Evolutionary conservation across 2,113 vertebrate genomes (phyloP), one percentile per base, ranked within the genome.

Genomic region (Upupa epops): DNA sequence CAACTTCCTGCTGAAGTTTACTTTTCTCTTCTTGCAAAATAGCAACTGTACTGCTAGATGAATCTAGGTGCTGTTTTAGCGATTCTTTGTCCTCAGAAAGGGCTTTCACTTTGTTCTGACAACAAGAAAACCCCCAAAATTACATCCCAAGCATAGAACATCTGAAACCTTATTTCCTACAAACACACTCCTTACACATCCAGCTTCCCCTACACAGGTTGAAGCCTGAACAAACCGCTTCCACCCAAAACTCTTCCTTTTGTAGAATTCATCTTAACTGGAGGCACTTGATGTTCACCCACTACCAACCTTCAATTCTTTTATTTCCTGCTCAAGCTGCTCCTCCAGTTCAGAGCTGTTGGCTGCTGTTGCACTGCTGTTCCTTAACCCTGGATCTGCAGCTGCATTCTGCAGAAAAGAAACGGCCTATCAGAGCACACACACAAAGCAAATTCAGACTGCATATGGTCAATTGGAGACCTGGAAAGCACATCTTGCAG

Each of bases 21-120:
- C 89, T 94, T 37, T 98, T 99, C 94, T 99, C 99, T 3, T 98
- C 98, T 97, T 99, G 98, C 94, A 99, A 93, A 92, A 99, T 98
- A 36, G 98, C 98, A 32, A 97, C 98, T 0, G 98, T 98, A 88
- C 98, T 99, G n/a, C 97, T 98, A 71, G 98, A 97, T 2, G 98
- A 97, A 22, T 98, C 98, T 90, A 99, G 93, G 58, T 99, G 98
- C 92, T 98, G 97, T 88, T 98, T 98, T 59, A 99, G 94, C 5
- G 96, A 92, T 3, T 89, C 95, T 83, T 96, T 98, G 76, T 98
- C 97, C 61, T 98, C 97, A 3, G 92, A 97, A 72, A 98, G 84
- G 60, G 94, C 78, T 95, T 98, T 97, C 55, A 97, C 89, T 96
- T 99, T 97, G 86, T 83, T 98, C 99, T 99, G 94, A n/a, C 48